Percentiles rank a stretch among this genome's conserved stretches.
These are phyloP conservation scores for Acanthis flammea DNA, from an alignment of 2,797 vertebrate genomes.

Conservation along the genomic window DNA sequence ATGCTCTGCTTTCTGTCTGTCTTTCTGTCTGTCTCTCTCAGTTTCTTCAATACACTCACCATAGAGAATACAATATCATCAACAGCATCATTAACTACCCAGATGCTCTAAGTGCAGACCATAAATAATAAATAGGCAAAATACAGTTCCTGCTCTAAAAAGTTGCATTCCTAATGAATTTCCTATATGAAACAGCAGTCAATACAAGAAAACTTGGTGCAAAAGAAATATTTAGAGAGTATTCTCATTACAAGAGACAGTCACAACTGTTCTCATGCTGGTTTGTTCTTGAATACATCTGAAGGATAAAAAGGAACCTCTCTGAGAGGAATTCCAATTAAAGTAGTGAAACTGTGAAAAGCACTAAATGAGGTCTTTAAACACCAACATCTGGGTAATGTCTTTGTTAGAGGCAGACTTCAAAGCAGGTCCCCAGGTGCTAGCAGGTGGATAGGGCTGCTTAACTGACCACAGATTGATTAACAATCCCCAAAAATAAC, in stretches of 20 bases:
- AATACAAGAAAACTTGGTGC: not conserved
- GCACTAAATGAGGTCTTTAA: not conserved
- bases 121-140: not conserved
- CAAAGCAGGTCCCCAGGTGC: not conserved
- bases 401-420: not conserved
- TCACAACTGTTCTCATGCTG: not conserved
- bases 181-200: not conserved
- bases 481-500: not conserved
- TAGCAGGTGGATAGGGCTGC: not conserved
- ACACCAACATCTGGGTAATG: not conserved
- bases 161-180: not conserved
- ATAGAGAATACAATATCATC: not conserved
- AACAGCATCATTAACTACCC: not conserved
- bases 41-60: not conserved
- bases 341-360: not conserved
- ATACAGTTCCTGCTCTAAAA: not conserved
- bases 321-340: not conserved
- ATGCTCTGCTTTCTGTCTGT: not conserved
- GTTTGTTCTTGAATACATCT: not conserved
- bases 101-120: not conserved
- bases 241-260: not conserved
- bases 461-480: not conserved
- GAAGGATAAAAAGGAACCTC: not conserved
- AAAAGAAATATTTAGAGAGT: not conserved
- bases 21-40: not conserved